Evolutionary conservation across 1,140 invertebrate species (phyloP).

Genomic region (Drosophila biarmipes): DNA sequence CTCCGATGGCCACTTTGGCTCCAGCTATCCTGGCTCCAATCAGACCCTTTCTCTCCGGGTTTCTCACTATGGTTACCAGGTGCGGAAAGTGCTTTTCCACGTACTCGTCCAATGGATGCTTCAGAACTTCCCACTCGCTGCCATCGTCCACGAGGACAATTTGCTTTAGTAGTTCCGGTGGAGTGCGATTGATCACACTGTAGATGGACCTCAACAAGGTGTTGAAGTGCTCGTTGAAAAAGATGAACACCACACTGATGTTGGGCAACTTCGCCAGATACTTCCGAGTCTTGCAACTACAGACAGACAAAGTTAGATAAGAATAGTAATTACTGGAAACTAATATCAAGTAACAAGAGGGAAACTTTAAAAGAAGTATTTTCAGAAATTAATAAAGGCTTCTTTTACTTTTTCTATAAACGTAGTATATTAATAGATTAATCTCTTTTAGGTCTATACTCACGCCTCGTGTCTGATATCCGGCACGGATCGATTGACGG

Average conservation of each 20-base stretch:
- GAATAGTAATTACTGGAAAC: too few relatives aligned
- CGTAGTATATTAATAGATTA: neutral
- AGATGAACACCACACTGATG: conserved; percentile 95
- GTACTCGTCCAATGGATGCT: conserved; percentile 91
- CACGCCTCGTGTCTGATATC: conserved; percentile 90
- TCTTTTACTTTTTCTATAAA: too few relatives aligned
- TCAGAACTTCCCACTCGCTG: conserved; percentile 90
- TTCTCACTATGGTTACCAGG: conserved; percentile 89
- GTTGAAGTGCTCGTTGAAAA: conserved; percentile 97
- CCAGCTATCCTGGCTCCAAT: conserved; percentile 95
- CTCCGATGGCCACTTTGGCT: conserved; percentile 91
- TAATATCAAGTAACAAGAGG: too few relatives aligned
- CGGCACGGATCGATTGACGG: conserved; percentile 90
- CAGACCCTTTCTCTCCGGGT: conserved; percentile 91
- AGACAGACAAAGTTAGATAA: conserved; percentile 85
- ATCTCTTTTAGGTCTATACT: conserved; percentile 85
- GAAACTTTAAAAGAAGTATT: too few relatives aligned
- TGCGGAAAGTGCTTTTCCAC: conserved; percentile 89
- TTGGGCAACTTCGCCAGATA: conserved; percentile 91
- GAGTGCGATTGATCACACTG: conserved; percentile 94
- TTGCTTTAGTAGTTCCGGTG: conserved; percentile 92
- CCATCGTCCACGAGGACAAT: conserved; percentile 97
- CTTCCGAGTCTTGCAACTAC: conserved; percentile 89
- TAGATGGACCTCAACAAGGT: conserved; percentile 93
- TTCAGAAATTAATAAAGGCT: too few relatives aligned